A percentile compares a stretch with the other conserved stretches of the same genome.
Conservation (phyloP, 2,888 invertebrate species). For the Clitarchus hookeri region DNA sequence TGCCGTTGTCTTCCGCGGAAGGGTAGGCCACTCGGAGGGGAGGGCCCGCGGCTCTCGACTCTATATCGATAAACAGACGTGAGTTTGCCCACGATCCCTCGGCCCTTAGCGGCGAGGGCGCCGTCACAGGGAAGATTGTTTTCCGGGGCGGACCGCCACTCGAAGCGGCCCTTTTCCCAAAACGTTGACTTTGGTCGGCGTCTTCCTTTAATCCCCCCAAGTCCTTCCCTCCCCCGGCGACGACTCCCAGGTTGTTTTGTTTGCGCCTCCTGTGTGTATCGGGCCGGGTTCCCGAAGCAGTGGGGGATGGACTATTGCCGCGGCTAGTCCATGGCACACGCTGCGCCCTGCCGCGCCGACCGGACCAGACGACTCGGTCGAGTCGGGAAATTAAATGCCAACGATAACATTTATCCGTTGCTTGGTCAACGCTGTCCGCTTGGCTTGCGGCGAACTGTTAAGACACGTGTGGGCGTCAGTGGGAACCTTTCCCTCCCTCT, state of each 20-base stretch:
- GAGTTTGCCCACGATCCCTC: not conserved
- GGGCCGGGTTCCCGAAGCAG: not conserved
- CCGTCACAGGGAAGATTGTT: not conserved
- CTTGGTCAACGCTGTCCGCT: not conserved
- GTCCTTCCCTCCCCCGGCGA: too few species aligned
- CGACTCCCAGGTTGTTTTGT: not conserved
- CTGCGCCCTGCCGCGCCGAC: not conserved
- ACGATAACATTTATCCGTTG: too few species aligned
- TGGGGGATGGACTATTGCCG: not conserved
- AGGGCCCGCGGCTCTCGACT: not conserved
- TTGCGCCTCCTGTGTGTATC: not conserved
- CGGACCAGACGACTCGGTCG: too few species aligned
- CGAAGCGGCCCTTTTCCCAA: not conserved
- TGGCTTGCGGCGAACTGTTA: not conserved
- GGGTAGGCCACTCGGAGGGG: not conserved
- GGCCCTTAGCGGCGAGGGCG: not conserved
- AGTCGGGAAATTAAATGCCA: too few species aligned
- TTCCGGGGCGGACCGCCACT: not conserved
- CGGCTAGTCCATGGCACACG: not conserved
- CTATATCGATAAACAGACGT: constrained; percentile 1
- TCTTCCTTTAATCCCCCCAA: not conserved
- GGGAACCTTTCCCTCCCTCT: not conserved
- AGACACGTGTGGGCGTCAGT: not conserved
- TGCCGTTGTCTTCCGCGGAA: not conserved
- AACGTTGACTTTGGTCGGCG: constrained; percentile 1